Conservation (phyloP, 1,140 invertebrate species). For the Eupeodes corollae region DNA sequence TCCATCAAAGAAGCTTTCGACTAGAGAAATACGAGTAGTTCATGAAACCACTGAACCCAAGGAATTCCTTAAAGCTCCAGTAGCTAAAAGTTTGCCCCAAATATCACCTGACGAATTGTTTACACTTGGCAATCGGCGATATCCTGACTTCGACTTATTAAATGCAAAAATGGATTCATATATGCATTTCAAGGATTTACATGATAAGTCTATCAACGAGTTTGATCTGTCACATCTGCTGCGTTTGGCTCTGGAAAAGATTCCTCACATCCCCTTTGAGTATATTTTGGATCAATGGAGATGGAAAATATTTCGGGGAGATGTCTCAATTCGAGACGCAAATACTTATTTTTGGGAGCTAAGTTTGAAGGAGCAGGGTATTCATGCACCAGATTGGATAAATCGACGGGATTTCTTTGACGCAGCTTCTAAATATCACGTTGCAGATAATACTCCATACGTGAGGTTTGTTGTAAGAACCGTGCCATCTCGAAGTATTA, state of each 20-base stretch:
- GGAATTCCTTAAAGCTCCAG: background rate
- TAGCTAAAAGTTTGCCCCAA: background rate
- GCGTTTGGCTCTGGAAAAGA: conserved; percentile 55
- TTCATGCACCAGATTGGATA: conserved; percentile 42
- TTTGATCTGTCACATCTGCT: conserved; percentile 26
- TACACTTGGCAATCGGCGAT: background rate
- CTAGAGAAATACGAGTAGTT: background rate
- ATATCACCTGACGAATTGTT: background rate
- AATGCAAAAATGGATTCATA: background rate
- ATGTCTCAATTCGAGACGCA: conserved; percentile 38
- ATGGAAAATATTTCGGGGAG: conserved; percentile 59
- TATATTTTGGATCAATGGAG: conserved; percentile 63
- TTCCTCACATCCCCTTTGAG: conserved; percentile 64
- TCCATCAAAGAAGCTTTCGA: background rate
- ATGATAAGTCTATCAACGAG: background rate
- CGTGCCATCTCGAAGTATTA: no score
- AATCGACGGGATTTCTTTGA: conserved; percentile 52
- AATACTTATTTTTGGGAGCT: conserved; percentile 58
- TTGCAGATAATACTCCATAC: conserved; percentile 57
- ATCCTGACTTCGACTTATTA: background rate
- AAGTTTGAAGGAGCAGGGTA: conserved; percentile 47
- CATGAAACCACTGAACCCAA: conserved; percentile 1
- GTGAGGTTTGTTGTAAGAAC: conserved; percentile 39
- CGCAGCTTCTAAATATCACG: conserved; percentile 57
- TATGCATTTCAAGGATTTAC: background rate